phyloP scores from a whole-genome alignment of 2,113 vertebrate species.

The Aythya baeri region DNA sequence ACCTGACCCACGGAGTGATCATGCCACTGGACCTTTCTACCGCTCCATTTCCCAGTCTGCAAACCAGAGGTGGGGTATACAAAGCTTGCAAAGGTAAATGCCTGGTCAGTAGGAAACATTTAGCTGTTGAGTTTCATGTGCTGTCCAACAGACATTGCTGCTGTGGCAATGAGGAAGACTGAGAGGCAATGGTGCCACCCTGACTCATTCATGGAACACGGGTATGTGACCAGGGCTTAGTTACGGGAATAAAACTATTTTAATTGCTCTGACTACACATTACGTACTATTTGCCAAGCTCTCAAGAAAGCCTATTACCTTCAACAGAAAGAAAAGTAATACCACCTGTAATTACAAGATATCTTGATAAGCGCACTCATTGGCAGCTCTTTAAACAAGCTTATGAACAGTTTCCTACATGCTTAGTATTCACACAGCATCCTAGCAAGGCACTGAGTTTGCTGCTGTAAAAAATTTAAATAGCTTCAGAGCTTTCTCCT shows the following conservation, averaged over 20 bases:
- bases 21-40: not conserved
- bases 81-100: not conserved
- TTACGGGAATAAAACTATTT: not conserved
- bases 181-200: not conserved
- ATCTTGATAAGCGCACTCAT: not conserved
- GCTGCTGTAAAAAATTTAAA: constrained; percentile 37
- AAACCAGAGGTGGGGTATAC: not conserved
- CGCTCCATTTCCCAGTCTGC: not conserved
- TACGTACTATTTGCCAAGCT: not conserved
- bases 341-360: not conserved
- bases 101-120: not conserved
- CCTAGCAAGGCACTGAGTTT: not conserved
- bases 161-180: accelerated
- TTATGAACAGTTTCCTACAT: not conserved
- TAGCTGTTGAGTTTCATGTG: not conserved
- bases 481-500: not conserved
- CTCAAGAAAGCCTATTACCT: not conserved
- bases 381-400: not conserved
- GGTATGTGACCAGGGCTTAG: not conserved
- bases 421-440: constrained; percentile 15
- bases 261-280: not conserved
- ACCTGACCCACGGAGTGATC: accelerated
- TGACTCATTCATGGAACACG: not conserved
- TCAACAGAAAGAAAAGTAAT: not conserved
- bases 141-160: not conserved